Evolutionary conservation across 1,140 invertebrate genomes (phyloP).

Genomic region (Caerostris extrusa): DNA sequence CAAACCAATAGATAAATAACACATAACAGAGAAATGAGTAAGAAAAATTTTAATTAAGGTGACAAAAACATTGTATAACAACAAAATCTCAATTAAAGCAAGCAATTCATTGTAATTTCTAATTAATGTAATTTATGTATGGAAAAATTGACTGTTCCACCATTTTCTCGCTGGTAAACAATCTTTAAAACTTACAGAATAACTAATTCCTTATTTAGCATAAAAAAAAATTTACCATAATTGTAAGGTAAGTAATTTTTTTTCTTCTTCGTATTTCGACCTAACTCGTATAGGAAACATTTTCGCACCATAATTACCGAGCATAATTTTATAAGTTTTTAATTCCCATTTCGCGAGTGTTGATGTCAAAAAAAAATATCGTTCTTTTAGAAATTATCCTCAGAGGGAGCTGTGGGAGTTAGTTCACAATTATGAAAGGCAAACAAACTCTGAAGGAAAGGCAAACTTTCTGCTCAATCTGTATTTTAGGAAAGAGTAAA

Average conservation of each 20-base stretch:
- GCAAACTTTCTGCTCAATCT: slow-evolving; percentile 33
- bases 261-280: neutral
- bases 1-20: no score
- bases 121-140: no score
- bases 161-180: neutral
- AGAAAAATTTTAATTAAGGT: no score
- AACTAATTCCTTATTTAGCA: neutral
- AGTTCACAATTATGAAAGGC: slow-evolving; percentile 23
- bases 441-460: neutral
- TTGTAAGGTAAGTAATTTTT: neutral
- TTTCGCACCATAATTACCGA: slow-evolving; percentile 1
- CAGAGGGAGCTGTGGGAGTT: neutral
- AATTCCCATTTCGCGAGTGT: slow-evolving; percentile 1
- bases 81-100: no score
- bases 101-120: no score
- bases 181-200: neutral
- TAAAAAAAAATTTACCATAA: neutral
- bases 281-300: neutral
- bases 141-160: neutral
- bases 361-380: neutral
- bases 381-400: neutral
- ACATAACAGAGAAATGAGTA: no score
- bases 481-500: slow-evolving; percentile 2
- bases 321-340: slow-evolving; percentile 37
- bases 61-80: no score